A percentile compares a stretch with the other conserved stretches of the same genome.
These are phyloP conservation scores for Smittia sp. DNA, from an alignment of 2,888 invertebrate species.

Conservation along the genomic window DNA sequence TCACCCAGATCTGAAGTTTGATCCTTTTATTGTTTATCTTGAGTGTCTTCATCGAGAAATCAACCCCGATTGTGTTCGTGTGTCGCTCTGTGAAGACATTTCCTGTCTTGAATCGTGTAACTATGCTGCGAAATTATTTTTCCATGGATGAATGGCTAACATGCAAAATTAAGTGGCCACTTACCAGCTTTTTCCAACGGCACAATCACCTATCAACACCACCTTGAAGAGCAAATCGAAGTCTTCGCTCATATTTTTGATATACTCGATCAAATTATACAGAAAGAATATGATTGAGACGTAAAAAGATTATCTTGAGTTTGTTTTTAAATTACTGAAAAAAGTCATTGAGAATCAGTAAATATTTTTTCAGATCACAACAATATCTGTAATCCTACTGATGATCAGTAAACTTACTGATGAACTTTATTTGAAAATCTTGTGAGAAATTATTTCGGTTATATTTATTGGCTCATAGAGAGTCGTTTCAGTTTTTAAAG, in stretches of 20 bases:
- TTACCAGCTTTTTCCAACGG: constrained; percentile 79
- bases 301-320: no score
- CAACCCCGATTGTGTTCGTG: constrained; percentile 95
- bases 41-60: constrained; percentile 97
- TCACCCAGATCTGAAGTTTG: constrained; percentile 55
- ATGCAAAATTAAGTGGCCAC: not conserved
- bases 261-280: no score
- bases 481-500: no score
- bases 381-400: no score
- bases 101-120: constrained; percentile 93
- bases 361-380: no score
- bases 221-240: constrained; percentile 96
- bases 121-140: constrained; percentile 59
- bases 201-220: constrained; percentile 88
- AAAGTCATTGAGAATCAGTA: no score
- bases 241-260: constrained; percentile 55
- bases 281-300: not conserved
- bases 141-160: constrained; percentile 47
- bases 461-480: no score
- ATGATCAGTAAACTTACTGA: no score
- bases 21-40: constrained; percentile 90
- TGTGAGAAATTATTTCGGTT: no score
- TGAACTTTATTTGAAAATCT: no score
- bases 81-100: constrained; percentile 89
- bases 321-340: no score